A percentile compares a stretch with the other conserved stretches of the same genome.
Evolutionary conservation across 2,797 vertebrate genomes (phyloP).

Genomic region (Furcifer pardalis): DNA sequence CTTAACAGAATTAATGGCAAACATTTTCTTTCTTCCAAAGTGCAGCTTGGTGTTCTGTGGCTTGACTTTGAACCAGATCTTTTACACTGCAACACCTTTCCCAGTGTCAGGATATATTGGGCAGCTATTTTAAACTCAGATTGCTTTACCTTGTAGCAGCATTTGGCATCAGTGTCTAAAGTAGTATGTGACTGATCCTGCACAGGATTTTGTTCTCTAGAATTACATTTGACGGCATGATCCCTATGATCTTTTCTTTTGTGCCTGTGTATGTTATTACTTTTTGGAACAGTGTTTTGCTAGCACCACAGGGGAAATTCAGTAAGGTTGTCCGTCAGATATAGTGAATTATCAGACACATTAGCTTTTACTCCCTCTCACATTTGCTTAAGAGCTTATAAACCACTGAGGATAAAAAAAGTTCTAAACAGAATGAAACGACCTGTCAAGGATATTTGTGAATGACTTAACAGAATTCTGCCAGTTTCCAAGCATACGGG

Average conservation of each 20-base stretch:
- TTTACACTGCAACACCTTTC: constrained; percentile 63
- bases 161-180: constrained; percentile 65
- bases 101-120: constrained; percentile 69
- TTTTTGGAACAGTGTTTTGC: constrained; percentile 63
- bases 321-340: constrained; percentile 66
- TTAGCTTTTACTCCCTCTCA: constrained; percentile 66
- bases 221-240: constrained; percentile 62
- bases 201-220: constrained; percentile 64
- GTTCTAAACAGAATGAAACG: constrained; percentile 70
- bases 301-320: constrained; percentile 65
- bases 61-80: constrained; percentile 70
- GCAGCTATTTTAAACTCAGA: constrained; percentile 74
- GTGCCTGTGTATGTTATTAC: constrained; percentile 44
- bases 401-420: constrained; percentile 62
- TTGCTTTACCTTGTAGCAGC: constrained; percentile 64
- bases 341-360: constrained; percentile 54
- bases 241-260: constrained; percentile 51
- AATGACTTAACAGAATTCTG: constrained; percentile 58
- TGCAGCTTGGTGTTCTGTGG: constrained; percentile 61
- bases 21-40: constrained; percentile 36
- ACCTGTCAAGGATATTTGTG: constrained; percentile 68
- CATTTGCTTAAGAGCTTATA: constrained; percentile 74
- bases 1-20: constrained; percentile 57
- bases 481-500: constrained; percentile 35
- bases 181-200: constrained; percentile 62